Conservation (phyloP, 2,888 invertebrate genomes). For the Ophion obscuratus region DNA sequence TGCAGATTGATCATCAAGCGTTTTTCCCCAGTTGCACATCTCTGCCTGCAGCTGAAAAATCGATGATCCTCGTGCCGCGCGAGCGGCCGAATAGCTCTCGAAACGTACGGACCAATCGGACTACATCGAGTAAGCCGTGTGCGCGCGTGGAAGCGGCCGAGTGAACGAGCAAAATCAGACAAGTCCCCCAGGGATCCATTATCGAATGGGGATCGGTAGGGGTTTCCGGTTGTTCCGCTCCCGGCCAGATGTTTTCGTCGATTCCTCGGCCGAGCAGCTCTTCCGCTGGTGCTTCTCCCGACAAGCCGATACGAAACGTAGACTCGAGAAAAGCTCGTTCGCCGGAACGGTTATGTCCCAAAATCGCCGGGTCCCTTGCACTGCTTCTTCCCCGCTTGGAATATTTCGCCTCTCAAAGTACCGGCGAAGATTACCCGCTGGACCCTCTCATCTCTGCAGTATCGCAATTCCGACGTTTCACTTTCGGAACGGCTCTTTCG, state of each 20-base stretch:
- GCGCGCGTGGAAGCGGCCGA: background rate
- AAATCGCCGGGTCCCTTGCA: slow-evolving; percentile 3
- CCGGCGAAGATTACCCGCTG: slow-evolving; percentile 18
- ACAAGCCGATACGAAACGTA: slow-evolving; percentile 43
- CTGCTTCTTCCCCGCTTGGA: slow-evolving; percentile 18
- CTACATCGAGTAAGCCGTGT: background rate
- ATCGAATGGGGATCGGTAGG: slow-evolving; percentile 50
- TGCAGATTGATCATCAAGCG: background rate
- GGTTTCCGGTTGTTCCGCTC: slow-evolving; percentile 42
- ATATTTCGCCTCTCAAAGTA: slow-evolving; percentile 33
- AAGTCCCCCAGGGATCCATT: slow-evolving; percentile 37
- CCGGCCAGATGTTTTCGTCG: slow-evolving; percentile 49
- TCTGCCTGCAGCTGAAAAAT: slow-evolving; percentile 37
- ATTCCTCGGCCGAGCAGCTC: slow-evolving; percentile 27
- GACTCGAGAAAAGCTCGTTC: slow-evolving; percentile 52
- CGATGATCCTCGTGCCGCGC: slow-evolving; percentile 27
- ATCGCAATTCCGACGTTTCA: slow-evolving; percentile 24
- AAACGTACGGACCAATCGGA: slow-evolving; percentile 59
- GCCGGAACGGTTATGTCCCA: slow-evolving; percentile 57
- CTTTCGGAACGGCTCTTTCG: slow-evolving; percentile 29
- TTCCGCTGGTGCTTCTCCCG: slow-evolving; percentile 39
- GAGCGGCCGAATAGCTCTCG: slow-evolving; percentile 54
- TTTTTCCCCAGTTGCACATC: background rate
- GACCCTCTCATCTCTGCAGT: slow-evolving; percentile 7
- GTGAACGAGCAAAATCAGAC: slow-evolving; percentile 2